Percentiles rank a stretch among this genome's conserved stretches.
Conservation (phyloP, 2,113 vertebrate genomes). For the Balaeniceps rex region DNA sequence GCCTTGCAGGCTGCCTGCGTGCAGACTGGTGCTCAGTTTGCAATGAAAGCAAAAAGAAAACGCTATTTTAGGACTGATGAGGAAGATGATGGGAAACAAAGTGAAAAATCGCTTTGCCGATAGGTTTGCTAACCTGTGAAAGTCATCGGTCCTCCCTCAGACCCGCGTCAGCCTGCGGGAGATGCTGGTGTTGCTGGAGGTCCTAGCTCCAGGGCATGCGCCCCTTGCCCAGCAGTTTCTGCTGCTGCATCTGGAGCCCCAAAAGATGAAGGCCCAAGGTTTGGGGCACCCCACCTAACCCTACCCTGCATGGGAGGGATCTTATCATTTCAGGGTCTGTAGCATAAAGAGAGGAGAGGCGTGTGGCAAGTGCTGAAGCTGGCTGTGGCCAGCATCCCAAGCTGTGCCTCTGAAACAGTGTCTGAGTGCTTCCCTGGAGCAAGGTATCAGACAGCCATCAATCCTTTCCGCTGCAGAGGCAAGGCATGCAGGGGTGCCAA, state of each 20-base stretch:
- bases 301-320: background rate
- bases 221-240: background rate
- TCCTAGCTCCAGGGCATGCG: too few relatives aligned
- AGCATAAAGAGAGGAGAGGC: background rate
- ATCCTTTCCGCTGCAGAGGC: background rate
- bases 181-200: background rate
- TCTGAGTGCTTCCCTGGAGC: background rate
- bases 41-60: background rate
- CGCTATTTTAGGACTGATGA: background rate
- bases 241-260: background rate
- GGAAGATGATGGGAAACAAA: background rate
- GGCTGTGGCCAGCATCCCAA: background rate
- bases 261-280: background rate
- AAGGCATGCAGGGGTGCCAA: background rate
- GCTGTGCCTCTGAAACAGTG: background rate
- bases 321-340: accelerated
- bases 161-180: background rate
- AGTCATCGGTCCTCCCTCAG: background rate
- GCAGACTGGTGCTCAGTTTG: background rate
- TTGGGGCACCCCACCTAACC: background rate
- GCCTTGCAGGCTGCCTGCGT: background rate
- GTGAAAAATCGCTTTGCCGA: background rate
- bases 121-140: background rate
- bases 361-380: background rate
- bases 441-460: background rate